Percentiles rank a stretch among this genome's conserved stretches.
phyloP scores from a whole-genome alignment of 2,113 vertebrate species.

The Ranitomeya variabilis region DNA sequence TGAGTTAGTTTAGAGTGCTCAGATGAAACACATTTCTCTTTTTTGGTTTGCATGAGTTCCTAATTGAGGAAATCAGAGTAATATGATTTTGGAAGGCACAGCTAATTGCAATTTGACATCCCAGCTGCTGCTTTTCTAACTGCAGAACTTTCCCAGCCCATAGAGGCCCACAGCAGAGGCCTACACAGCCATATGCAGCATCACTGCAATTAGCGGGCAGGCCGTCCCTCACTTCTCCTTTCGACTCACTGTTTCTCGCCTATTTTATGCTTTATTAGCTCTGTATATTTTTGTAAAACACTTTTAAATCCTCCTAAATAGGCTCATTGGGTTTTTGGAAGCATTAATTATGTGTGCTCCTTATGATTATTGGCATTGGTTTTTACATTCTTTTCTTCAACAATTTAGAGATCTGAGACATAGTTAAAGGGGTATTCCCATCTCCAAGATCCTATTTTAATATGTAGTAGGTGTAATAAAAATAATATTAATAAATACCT shows the following conservation, averaged over 20 bases:
- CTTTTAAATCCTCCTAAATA: constrained; percentile 10
- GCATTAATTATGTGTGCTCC: neutral
- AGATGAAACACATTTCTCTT: constrained; percentile 54
- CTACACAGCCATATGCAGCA: neutral
- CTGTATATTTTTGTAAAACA: constrained; percentile 15
- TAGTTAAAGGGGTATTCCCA: no score
- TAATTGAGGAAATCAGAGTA: constrained; percentile 60
- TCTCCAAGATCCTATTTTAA: no score
- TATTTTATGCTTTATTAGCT: constrained; percentile 40
- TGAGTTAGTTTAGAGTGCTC: constrained; percentile 37
- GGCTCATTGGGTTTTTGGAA: neutral
- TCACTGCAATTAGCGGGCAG: neutral
- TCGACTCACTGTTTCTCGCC: neutral
- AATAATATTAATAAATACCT: neutral
- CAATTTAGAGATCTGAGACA: neutral
- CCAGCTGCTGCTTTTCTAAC: constrained; percentile 58
- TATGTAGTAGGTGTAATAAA: no score
- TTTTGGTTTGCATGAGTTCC: constrained; percentile 54
- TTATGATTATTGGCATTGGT: neutral
- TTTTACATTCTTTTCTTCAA: neutral
- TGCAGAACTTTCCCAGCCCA: constrained; percentile 24
- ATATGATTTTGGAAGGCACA: constrained; percentile 63
- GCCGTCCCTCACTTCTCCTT: neutral
- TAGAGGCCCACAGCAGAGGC: constrained; percentile 26
- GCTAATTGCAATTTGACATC: constrained; percentile 64